phyloP scores from a whole-genome alignment of 2,888 invertebrate genomes.

The Idaea dimidiata region DNA sequence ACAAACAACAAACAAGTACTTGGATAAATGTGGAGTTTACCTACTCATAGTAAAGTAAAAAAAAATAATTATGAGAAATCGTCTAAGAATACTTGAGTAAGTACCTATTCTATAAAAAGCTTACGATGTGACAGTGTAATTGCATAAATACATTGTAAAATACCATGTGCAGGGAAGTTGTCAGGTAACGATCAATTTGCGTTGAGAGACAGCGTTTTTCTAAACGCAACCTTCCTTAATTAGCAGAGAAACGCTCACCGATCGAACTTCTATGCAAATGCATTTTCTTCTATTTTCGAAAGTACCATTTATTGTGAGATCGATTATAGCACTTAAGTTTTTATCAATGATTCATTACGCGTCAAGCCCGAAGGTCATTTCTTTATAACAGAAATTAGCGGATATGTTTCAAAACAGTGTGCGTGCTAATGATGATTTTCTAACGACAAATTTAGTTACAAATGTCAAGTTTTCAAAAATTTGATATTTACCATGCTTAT shows the following conservation, averaged over 20 bases:
- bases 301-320: slow-evolving; percentile 52
- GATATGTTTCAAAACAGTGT: slow-evolving; percentile 17
- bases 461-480: too few relatives aligned
- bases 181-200: slow-evolving; percentile 63
- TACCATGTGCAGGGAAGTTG: slow-evolving; percentile 56
- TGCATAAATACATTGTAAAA: slow-evolving; percentile 32
- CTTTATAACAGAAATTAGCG: slow-evolving; percentile 37
- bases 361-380: slow-evolving; percentile 12
- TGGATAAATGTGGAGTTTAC: neutral
- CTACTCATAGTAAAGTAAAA: neutral
- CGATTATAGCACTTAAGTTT: slow-evolving; percentile 35
- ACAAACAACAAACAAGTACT: neutral
- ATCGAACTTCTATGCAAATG: slow-evolving; percentile 67
- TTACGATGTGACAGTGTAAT: slow-evolving; percentile 8
- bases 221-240: slow-evolving; percentile 64
- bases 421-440: slow-evolving; percentile 4
- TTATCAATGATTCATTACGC: slow-evolving; percentile 36
- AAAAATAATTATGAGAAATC: neutral
- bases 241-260: slow-evolving; percentile 62
- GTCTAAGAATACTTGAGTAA: slow-evolving; percentile 2
- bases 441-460: neutral
- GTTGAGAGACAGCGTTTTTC: slow-evolving; percentile 50
- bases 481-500: too few relatives aligned
- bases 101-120: slow-evolving; percentile 11
- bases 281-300: slow-evolving; percentile 70